Base-by-base conservation (phyloP, 2,888 invertebrate genomes). In the Portevinia maculata region DNA sequence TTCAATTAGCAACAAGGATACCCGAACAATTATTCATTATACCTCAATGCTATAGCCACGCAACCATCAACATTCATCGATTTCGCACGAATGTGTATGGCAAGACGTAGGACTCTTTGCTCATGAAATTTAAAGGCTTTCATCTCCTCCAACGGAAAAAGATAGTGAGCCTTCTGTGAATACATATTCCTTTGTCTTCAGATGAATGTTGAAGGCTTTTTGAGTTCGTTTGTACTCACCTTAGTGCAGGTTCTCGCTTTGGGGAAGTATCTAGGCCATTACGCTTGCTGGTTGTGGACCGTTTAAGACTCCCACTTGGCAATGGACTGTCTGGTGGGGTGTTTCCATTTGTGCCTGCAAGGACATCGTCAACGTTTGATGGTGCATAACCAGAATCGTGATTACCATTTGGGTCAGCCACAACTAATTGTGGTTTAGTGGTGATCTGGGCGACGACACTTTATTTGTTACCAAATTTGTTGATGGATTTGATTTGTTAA, bases 351-450 rank as follows among this genome's bases (percentile, higher is more conserved):
- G 87, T 87, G 87, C 93, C 94, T 87, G 94, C 93, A 89, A 91
- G 88, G 88, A 90, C 89, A 90, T 90, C 90, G 88, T 91, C 91
- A 90, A 90, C 89, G 90, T 93, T 93, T 86, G 93, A 94, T 79
- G 95, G 93, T 73, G 94, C 95, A 90, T 96, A 96, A 76, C 96
- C 96, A 71, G 95, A 95, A 91, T 96, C 96, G 90, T 96, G 95
- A 92, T 96, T 96, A 85, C 96, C 96, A 89, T 96, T 96, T 39
- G 95, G 94, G 88, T 95, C 95, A 53, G 93, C 92, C 52, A 94
- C 93, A 79, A 90, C 85, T 37, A 85, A 85, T 81, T 90, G 90
- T 69, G 93, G 92, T 85, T 93, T 92, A 48, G 92, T 89, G 76
- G 90, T 90, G 87, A 93, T 91, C 87, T 92, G 92, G 69, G 92